Evolutionary conservation across 2,888 invertebrate genomes (phyloP).

Genomic region (Brachyopa scutellaris): DNA sequence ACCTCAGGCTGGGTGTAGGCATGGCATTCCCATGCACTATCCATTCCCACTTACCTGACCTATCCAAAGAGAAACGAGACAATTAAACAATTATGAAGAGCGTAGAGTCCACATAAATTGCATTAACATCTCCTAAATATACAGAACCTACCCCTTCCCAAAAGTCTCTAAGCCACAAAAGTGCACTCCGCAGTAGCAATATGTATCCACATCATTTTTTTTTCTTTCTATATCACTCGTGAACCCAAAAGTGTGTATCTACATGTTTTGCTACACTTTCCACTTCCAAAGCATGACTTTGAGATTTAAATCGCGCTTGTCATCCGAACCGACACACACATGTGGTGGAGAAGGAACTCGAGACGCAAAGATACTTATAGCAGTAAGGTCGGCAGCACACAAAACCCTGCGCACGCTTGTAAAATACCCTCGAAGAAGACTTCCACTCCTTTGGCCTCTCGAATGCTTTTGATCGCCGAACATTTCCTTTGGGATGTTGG

Average conservation of each 20-base stretch:
- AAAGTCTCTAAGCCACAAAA: neutral
- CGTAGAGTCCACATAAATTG: too few relatives aligned
- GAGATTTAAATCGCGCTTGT: conserved; percentile 71
- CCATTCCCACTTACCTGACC: too few relatives aligned
- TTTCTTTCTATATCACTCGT: neutral
- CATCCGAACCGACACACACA: conserved; percentile 25
- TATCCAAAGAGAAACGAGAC: too few relatives aligned
- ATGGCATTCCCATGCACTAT: too few relatives aligned
- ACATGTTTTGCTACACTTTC: conserved; percentile 72
- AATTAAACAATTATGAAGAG: too few relatives aligned
- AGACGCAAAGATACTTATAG: neutral
- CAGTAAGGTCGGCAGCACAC: conserved; percentile 35
- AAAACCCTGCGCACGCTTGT: conserved; percentile 58
- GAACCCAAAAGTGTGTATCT: conserved; percentile 57
- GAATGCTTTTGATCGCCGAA: conserved; percentile 46
- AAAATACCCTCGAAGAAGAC: conserved; percentile 59
- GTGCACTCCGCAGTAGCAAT: neutral
- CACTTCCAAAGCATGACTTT: conserved; percentile 65
- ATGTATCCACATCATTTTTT: neutral
- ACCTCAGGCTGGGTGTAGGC: too few relatives aligned
- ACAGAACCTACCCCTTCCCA: too few relatives aligned
- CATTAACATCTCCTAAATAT: too few relatives aligned
- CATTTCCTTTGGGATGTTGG: conserved; percentile 44
- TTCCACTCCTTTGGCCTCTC: neutral
- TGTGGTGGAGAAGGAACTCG: neutral